phyloP scores from a whole-genome alignment of 2,797 vertebrate species.

The Spizella passerina region DNA sequence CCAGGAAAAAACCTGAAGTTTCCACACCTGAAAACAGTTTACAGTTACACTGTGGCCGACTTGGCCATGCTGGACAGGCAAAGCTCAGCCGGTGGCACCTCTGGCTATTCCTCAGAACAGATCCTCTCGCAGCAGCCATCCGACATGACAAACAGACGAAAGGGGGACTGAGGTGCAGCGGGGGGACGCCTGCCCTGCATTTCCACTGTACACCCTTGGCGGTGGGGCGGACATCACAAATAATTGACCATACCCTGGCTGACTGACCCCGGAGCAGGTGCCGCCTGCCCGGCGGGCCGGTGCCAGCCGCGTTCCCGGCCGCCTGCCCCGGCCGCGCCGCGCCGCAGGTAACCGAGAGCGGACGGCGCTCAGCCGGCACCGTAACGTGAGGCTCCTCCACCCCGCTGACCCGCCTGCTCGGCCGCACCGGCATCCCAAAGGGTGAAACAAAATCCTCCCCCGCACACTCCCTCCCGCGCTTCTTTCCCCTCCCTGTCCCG shows the following conservation, averaged over 20 bases:
- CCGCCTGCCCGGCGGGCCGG: neutral
- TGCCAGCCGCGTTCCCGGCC: neutral
- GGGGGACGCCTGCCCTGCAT: fast-evolving
- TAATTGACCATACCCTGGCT: fast-evolving
- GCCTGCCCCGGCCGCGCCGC: neutral
- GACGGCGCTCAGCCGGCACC: neutral
- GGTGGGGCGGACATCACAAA: neutral
- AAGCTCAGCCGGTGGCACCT: neutral
- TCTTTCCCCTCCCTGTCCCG: neutral
- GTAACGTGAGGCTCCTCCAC: neutral
- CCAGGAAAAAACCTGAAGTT: neutral
- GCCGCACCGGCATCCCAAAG: neutral
- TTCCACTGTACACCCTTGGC: fast-evolving
- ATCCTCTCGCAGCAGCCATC: neutral
- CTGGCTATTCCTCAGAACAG: neutral
- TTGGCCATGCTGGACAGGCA: neutral
- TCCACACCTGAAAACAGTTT: neutral
- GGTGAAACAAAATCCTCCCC: neutral
- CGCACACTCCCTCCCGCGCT: neutral
- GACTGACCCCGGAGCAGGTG: neutral
- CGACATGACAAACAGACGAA: fast-evolving
- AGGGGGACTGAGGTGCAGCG: fast-evolving
- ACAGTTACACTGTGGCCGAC: neutral
- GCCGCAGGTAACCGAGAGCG: neutral
- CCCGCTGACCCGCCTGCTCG: neutral